Percentiles rank a stretch among this genome's conserved stretches.
phyloP scores from a whole-genome alignment of 2,888 invertebrate genomes.

The Drosophila anomalata region DNA sequence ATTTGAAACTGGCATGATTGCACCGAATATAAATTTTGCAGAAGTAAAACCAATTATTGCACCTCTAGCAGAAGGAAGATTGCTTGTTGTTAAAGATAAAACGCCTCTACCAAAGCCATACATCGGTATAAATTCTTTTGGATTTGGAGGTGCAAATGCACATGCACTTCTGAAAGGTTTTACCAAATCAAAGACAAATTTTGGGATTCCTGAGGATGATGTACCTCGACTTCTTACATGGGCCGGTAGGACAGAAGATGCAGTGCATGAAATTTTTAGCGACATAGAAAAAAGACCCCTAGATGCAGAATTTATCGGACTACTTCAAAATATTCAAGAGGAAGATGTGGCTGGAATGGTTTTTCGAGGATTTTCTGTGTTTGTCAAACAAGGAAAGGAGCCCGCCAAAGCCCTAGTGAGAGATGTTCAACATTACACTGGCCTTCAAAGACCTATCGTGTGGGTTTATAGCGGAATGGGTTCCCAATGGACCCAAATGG shows the following conservation, averaged over 20 bases:
- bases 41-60: conserved; percentile 87
- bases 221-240: conserved; percentile 89
- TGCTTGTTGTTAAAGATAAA: conserved; percentile 90
- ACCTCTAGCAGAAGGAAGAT: conserved; percentile 86
- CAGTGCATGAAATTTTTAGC: conserved; percentile 87
- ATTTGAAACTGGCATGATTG: conserved; percentile 91
- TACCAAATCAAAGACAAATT: conserved; percentile 84
- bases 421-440: conserved; percentile 87
- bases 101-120: conserved; percentile 89
- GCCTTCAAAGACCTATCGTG: conserved; percentile 90
- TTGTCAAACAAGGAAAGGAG: conserved; percentile 66
- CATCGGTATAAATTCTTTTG: conserved; percentile 95
- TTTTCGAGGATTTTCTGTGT: conserved; percentile 90
- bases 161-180: conserved; percentile 78
- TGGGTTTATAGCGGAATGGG: conserved; percentile 97
- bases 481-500: conserved; percentile 95
- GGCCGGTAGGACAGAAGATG: conserved; percentile 92
- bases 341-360: conserved; percentile 87
- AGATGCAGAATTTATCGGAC: conserved; percentile 87
- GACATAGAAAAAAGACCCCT: conserved; percentile 87
- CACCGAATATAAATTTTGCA: conserved; percentile 93
- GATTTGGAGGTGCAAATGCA: conserved; percentile 95
- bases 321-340: conserved; percentile 86
- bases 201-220: conserved; percentile 87
- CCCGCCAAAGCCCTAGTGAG: conserved; percentile 82